A percentile compares a stretch with the other conserved stretches of the same genome.
Evolutionary conservation across 2,888 invertebrate species (phyloP).

Genomic region (Ectropis crepuscularia): DNA sequence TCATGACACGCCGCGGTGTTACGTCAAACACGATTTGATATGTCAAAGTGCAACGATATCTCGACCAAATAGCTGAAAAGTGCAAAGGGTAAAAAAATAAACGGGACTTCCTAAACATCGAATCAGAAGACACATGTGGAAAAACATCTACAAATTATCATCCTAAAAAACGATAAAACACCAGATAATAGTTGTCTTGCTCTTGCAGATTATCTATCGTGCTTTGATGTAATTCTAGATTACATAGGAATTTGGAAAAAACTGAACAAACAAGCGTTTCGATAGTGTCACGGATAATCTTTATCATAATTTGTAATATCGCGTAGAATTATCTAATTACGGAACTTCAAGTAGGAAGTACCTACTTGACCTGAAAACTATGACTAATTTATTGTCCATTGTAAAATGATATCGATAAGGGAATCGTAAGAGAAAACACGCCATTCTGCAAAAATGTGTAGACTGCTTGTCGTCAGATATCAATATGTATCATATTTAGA

Average conservation of each 20-base stretch:
- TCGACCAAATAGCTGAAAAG: constrained; percentile 1
- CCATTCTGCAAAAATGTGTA: constrained; percentile 32
- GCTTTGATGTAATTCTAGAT: constrained; percentile 8
- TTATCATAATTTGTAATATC: constrained; percentile 12
- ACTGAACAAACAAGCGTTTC: constrained; percentile 4
- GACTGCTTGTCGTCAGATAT: constrained; percentile 29
- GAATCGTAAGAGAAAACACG: constrained; percentile 25
- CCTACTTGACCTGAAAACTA: constrained; percentile 25
- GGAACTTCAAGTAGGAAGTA: constrained; percentile 24
- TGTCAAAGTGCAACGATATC: constrained; percentile 16
- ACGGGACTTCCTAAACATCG: background rate
- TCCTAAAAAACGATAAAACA: constrained; percentile 13
- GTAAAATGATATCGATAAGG: constrained; percentile 27
- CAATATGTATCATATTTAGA: constrained; percentile 25
- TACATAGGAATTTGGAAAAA: constrained; percentile 18
- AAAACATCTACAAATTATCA: constrained; percentile 1
- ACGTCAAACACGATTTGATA: constrained; percentile 25
- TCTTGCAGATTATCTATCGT: constrained; percentile 10
- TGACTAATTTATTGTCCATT: constrained; percentile 28
- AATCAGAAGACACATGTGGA: background rate
- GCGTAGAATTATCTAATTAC: constrained; percentile 8
- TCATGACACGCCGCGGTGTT: constrained; percentile 23
- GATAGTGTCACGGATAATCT: constrained; percentile 7
- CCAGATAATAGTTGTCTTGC: constrained; percentile 5
- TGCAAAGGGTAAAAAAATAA: background rate